Evolutionary conservation across 2,888 invertebrate species (phyloP).

Genomic region (Amphimallon solstitiale): DNA sequence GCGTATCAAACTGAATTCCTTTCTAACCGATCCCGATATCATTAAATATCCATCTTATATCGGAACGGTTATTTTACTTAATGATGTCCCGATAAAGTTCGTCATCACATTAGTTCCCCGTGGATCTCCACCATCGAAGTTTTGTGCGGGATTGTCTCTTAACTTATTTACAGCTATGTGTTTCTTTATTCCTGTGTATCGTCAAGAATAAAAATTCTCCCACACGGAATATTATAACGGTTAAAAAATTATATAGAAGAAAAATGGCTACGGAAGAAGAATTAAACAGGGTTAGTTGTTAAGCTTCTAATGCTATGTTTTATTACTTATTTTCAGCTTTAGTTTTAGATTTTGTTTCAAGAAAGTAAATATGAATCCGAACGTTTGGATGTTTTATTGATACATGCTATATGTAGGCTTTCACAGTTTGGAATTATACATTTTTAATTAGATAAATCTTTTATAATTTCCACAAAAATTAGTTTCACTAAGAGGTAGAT

Average conservation of each 20-base stretch:
- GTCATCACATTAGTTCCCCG: constrained; percentile 6
- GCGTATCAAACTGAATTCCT: constrained; percentile 21
- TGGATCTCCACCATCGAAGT: not conserved
- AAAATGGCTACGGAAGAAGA: constrained; percentile 57
- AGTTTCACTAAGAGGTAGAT: too few species aligned
- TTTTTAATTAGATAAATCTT: too few species aligned
- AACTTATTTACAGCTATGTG: not conserved
- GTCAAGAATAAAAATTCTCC: too few species aligned
- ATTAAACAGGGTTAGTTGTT: constrained; percentile 54
- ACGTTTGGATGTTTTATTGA: too few species aligned
- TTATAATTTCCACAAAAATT: too few species aligned
- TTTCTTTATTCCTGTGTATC: not conserved
- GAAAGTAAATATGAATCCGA: too few species aligned
- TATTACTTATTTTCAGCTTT: too few species aligned
- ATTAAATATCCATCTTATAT: constrained; percentile 33
- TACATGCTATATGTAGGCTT: too few species aligned
- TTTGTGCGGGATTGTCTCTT: not conserved
- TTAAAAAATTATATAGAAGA: not conserved
- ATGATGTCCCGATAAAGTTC: constrained; percentile 10
- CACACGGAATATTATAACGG: not conserved
- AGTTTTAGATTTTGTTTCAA: too few species aligned
- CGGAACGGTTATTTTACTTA: constrained; percentile 11
- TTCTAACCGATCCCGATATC: constrained; percentile 35
- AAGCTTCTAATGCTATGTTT: not conserved
- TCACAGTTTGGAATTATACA: too few species aligned